These are phyloP conservation scores for Patagioenas fasciata DNA, from an alignment of 2,113 vertebrate genomes.

Conservation along the genomic window DNA sequence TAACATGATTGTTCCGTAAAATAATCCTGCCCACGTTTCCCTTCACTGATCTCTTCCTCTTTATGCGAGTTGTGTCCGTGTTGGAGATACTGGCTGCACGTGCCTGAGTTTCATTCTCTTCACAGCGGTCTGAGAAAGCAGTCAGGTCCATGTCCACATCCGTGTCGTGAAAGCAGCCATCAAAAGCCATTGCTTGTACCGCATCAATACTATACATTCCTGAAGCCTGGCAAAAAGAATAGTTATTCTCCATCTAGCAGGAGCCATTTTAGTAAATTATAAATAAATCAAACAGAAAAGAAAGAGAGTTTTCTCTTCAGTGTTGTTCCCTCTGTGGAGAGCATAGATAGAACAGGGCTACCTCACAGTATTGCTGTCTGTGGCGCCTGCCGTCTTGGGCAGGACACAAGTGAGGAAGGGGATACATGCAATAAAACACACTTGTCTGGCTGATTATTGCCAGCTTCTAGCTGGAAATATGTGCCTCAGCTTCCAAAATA, in stretches of 20 bases:
- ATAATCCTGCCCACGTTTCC: constrained; percentile 82
- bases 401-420: not conserved
- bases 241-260: not conserved
- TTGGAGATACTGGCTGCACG: constrained; percentile 56
- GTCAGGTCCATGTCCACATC: constrained; percentile 74
- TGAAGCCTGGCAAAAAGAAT: constrained; percentile 74
- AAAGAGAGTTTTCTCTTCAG: not conserved
- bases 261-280: not conserved
- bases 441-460: not conserved
- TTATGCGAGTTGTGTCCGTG: constrained; percentile 60
- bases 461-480: not conserved
- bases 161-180: constrained; percentile 85
- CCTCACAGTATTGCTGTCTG: not conserved
- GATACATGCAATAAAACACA: not conserved
- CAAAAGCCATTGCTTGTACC: constrained; percentile 86
- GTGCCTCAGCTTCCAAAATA: not conserved
- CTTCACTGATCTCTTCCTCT: constrained; percentile 78
- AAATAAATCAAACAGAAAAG: not conserved
- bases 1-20: constrained; percentile 89
- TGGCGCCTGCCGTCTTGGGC: not conserved
- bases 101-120: constrained; percentile 51
- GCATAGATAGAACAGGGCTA: not conserved
- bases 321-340: not conserved
- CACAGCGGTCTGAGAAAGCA: constrained; percentile 61
- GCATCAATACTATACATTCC: constrained; percentile 76